A percentile compares a stretch with the other conserved stretches of the same genome.
These are phyloP conservation scores for Ahaetulla prasina DNA, from an alignment of 2,113 vertebrate species.

Conservation along the genomic window DNA sequence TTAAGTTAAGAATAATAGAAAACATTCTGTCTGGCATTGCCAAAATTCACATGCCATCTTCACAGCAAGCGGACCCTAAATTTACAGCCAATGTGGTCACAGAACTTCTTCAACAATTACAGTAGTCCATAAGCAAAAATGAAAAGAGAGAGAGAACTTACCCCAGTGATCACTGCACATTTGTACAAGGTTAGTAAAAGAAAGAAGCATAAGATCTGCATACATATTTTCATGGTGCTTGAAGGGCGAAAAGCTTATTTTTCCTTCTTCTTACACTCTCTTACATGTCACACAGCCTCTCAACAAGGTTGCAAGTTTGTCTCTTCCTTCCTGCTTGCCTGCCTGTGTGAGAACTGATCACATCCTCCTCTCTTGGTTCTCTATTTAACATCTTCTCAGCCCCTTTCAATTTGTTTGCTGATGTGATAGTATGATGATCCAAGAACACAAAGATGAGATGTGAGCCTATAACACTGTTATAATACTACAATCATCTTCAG, in stretches of 20 bases:
- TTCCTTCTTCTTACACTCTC: neutral
- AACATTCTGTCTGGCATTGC: neutral
- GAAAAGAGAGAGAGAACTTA: slow-evolving; percentile 44
- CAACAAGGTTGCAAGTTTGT: neutral
- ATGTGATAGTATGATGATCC: slow-evolving; percentile 40
- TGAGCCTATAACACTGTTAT: slow-evolving; percentile 40
- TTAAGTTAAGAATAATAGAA: neutral
- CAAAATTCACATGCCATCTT: neutral
- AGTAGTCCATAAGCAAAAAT: neutral
- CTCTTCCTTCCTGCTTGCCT: neutral
- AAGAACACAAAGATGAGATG: slow-evolving; percentile 53
- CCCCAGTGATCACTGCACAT: slow-evolving; percentile 64
- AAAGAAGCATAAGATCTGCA: slow-evolving; percentile 38
- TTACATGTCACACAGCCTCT: neutral
- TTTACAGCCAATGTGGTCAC: neutral
- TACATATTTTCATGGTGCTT: slow-evolving; percentile 41
- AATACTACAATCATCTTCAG: neutral
- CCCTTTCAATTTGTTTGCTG: slow-evolving; percentile 22
- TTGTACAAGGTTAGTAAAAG: slow-evolving; percentile 51
- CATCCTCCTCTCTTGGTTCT: slow-evolving; percentile 31
- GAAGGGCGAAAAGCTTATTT: neutral
- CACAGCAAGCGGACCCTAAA: neutral
- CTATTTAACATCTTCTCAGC: slow-evolving; percentile 58
- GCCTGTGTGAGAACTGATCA: slow-evolving; percentile 30
- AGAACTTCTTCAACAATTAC: neutral